Base-by-base conservation (phyloP, 2,113 vertebrate genomes). In the Passer domesticus region DNA sequence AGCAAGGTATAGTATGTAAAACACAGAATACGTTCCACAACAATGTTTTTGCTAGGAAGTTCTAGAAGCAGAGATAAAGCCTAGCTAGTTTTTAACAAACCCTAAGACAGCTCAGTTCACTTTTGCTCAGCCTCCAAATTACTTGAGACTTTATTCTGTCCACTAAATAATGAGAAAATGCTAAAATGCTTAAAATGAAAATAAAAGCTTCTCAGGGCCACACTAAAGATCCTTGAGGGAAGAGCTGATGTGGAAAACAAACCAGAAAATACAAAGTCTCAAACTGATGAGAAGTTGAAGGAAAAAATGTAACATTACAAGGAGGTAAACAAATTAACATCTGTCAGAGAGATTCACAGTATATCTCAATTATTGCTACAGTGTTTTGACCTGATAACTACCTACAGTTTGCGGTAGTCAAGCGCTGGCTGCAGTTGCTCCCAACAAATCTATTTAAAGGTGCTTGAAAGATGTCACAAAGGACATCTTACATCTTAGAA, bases 21-120 rank as follows among this genome's bases (percentile, higher is more conserved):
- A n/a, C 14, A 58, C 0, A 0, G 43, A 59, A n/a, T 35, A 28
- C 1, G 0, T 59, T 55, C 73, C 50, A 31, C 8, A 30, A 15
- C 9, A 10, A 15, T 11, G 5, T 67, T 52, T 85, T 64, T 60
- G 24, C 58, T 50, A 66, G 43, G 63, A 77, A 94, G 19, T 72
- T 81, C 24, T 43, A 56, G 52, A 56, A 49, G 73, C 52, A 20
- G 35, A 91, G 28, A 24, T 30, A 67, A 81, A 60, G 44, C 63
- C 50, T 58, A 89, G 9, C 15, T 69, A 31, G 22, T 37, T 74
- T 75, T 25, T 58, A 75, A 91, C 47, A 75, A 58, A 63, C 46
- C 22, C n/a, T 13, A 49, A 41, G 13, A 59, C 9, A 33, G 8
- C 22, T 91, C 46, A 39, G 60, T 24, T 20, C 8, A 6, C 31